phyloP scores from a whole-genome alignment of 2,888 invertebrate species.

The Calliopum simillimum region DNA sequence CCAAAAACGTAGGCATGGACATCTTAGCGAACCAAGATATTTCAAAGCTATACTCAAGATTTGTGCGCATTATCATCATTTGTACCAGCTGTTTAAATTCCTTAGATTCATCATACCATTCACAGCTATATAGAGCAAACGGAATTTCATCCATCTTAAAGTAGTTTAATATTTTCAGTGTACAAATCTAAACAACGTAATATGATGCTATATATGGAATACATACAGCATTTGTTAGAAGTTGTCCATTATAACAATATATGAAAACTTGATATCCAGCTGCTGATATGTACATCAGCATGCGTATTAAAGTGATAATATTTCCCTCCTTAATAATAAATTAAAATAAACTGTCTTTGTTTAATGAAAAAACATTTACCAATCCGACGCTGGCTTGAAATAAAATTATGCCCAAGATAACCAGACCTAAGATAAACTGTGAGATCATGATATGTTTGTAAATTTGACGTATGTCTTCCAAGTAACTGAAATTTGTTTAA shows the following conservation, averaged over 20 bases:
- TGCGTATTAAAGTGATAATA: slow-evolving; percentile 51
- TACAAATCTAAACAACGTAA: too few relatives aligned
- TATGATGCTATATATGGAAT: neutral
- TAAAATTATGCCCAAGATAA: slow-evolving; percentile 54
- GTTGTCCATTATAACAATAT: slow-evolving; percentile 60
- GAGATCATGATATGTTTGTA: slow-evolving; percentile 55
- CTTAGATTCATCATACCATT: slow-evolving; percentile 56
- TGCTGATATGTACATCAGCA: slow-evolving; percentile 57
- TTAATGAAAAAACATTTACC: slow-evolving; percentile 42
- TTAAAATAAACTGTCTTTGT: too few relatives aligned
- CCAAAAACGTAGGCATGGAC: slow-evolving; percentile 58
- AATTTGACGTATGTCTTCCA: slow-evolving; percentile 50
- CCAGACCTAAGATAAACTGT: slow-evolving; percentile 58
- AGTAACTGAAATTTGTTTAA: slow-evolving; percentile 3
- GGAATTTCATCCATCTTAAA: slow-evolving; percentile 54
- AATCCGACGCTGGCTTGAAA: slow-evolving; percentile 56
- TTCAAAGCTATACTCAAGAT: slow-evolving; percentile 50
- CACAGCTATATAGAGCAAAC: slow-evolving; percentile 54
- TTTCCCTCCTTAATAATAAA: slow-evolving; percentile 45
- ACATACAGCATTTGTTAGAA: slow-evolving; percentile 43
- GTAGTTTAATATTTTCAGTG: neutral
- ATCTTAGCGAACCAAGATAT: slow-evolving; percentile 61
- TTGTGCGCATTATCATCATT: slow-evolving; percentile 61
- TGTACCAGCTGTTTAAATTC: slow-evolving; percentile 54
- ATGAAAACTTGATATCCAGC: slow-evolving; percentile 55